These are phyloP conservation scores for Bombus huntii DNA, from an alignment of 1,140 invertebrate genomes.

Conservation along the genomic window DNA sequence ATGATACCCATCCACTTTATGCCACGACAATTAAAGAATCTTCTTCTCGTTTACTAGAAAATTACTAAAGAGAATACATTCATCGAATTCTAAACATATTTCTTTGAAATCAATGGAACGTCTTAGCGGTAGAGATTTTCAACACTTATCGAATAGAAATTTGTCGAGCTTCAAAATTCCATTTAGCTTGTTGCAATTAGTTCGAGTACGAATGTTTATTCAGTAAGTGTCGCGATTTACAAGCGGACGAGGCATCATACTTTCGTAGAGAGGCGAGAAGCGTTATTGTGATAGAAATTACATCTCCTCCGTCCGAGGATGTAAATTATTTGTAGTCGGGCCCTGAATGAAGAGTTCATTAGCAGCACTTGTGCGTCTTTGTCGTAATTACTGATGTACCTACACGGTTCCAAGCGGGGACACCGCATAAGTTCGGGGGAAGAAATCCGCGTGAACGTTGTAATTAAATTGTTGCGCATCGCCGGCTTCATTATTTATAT, in stretches of 20 bases:
- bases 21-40: not conserved
- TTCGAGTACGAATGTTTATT: constrained; percentile 36
- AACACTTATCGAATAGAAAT: not conserved
- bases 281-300: constrained; percentile 48
- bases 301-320: constrained; percentile 49
- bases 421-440: constrained; percentile 35
- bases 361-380: constrained; percentile 50
- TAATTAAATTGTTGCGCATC: constrained; percentile 58
- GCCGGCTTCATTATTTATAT: constrained; percentile 52
- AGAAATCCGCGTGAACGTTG: constrained; percentile 45
- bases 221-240: constrained; percentile 14
- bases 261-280: constrained; percentile 27
- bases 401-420: constrained; percentile 36
- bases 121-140: not conserved
- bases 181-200: not conserved
- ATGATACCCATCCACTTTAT: not conserved
- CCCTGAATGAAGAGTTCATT: constrained; percentile 54
- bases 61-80: not conserved
- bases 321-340: constrained; percentile 53
- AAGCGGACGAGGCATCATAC: not conserved
- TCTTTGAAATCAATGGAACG: too few relatives aligned
- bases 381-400: constrained; percentile 57
- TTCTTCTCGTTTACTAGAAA: not conserved
- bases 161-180: not conserved
- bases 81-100: not conserved